Conservation (phyloP, 2,888 invertebrate species). For the Acronicta leporina region DNA sequence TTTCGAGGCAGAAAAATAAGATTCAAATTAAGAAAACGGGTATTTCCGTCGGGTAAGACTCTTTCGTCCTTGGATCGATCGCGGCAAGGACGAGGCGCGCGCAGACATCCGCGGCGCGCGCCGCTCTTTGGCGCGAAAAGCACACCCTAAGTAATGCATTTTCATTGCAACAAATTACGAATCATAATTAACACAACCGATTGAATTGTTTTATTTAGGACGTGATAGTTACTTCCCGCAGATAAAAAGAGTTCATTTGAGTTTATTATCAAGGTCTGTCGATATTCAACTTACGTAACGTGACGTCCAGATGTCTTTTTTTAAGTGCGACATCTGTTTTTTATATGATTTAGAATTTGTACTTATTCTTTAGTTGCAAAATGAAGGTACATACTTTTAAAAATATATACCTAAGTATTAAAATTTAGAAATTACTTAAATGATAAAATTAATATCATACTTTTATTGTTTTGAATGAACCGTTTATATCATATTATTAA, state of each 20-base stretch:
- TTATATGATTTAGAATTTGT: no score
- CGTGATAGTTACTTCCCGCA: slow-evolving; percentile 4
- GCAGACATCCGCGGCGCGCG: slow-evolving; percentile 63
- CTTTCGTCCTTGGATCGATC: slow-evolving; percentile 84
- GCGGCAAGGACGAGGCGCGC: slow-evolving; percentile 81
- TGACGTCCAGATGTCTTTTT: background rate
- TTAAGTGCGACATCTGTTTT: slow-evolving; percentile 7
- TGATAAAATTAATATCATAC: no score
- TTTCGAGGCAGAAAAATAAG: no score
- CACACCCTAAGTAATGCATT: slow-evolving; percentile 22
- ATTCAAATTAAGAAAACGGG: slow-evolving; percentile 25
- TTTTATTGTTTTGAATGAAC: no score
- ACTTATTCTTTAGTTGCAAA: background rate
- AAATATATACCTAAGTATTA: no score
- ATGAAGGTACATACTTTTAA: background rate
- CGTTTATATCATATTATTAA: no score
- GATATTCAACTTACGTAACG: slow-evolving; percentile 34
- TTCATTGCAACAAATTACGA: slow-evolving; percentile 11
- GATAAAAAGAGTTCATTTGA: slow-evolving; percentile 17
- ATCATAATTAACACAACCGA: slow-evolving; percentile 1
- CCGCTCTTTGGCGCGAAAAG: slow-evolving; percentile 54
- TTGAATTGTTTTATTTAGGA: background rate
- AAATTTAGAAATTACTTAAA: no score
- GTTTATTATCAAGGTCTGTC: slow-evolving; percentile 6
- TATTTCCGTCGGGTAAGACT: slow-evolving; percentile 57